phyloP scores from a whole-genome alignment of 2,888 invertebrate species.

The Xanthia togata region DNA sequence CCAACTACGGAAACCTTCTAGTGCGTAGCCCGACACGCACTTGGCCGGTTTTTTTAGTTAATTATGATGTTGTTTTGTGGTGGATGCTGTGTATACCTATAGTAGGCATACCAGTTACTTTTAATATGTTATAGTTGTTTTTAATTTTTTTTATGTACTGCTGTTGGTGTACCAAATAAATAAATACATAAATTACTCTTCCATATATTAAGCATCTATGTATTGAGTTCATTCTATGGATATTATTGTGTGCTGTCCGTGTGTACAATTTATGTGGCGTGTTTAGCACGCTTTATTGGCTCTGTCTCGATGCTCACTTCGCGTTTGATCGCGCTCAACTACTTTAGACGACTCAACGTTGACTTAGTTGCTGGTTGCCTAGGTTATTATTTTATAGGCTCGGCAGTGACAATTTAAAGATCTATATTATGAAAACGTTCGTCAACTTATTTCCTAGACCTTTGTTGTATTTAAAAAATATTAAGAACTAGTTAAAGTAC shows the following conservation, averaged over 20 bases:
- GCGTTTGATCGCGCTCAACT: conserved; percentile 39
- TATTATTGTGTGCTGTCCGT: conserved; percentile 50
- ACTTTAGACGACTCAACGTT: conserved; percentile 13
- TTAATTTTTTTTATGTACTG: too few species aligned
- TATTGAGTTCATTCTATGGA: conserved; percentile 41
- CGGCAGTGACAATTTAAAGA: background rate
- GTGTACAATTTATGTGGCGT: conserved; percentile 59
- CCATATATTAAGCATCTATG: conserved; percentile 9
- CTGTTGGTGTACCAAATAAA: background rate
- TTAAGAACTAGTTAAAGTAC: background rate
- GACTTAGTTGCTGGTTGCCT: background rate
- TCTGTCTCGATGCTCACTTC: conserved; percentile 54
- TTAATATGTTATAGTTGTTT: too few species aligned
- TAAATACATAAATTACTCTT: background rate
- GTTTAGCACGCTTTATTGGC: conserved; percentile 57
- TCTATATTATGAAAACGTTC: background rate
- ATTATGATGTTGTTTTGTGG: too few species aligned
- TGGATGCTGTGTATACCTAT: too few species aligned
- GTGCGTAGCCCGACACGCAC: too few species aligned
- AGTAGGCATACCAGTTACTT: too few species aligned
- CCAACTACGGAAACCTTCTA: too few species aligned
- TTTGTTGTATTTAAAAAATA: background rate
- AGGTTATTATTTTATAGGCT: background rate
- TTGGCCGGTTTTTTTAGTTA: too few species aligned
- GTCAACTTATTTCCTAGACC: background rate